phyloP scores from a whole-genome alignment of 2,113 vertebrate species.

The Antechinus stuartii region DNA sequence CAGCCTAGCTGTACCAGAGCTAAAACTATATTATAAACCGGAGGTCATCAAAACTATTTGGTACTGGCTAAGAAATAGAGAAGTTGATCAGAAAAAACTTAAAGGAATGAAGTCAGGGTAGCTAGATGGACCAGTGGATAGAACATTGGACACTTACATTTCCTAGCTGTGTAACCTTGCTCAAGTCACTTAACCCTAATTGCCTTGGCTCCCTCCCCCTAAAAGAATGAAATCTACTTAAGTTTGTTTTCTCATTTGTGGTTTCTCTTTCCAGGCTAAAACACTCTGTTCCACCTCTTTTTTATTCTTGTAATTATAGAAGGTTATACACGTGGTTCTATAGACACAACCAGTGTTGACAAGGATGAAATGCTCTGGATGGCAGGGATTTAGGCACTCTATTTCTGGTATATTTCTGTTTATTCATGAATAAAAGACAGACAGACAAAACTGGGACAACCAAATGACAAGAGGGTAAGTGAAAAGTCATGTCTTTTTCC shows the following conservation, averaged over 20 bases:
- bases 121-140: too few relatives aligned
- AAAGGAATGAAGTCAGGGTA: too few relatives aligned
- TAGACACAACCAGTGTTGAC: conserved; percentile 5
- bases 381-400: conserved; percentile 43
- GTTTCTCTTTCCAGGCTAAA: not conserved
- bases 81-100: too few relatives aligned
- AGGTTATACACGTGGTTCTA: conserved; percentile 47
- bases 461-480: conserved; percentile 64
- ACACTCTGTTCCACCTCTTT: conserved; percentile 31
- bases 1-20: too few relatives aligned
- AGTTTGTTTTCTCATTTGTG: conserved; percentile 19
- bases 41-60: too few relatives aligned
- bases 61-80: too few relatives aligned
- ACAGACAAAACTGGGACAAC: conserved; percentile 74
- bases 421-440: conserved; percentile 43
- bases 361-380: conserved; percentile 45
- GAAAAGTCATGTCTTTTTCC: conserved; percentile 57
- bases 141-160: too few relatives aligned
- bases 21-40: too few relatives aligned
- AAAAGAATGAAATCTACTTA: conserved; percentile 22
- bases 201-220: too few relatives aligned
- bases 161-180: too few relatives aligned
- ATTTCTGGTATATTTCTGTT: conserved; percentile 31
- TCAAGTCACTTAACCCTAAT: too few relatives aligned
- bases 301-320: conserved; percentile 46